Base-by-base conservation (phyloP, 2,113 vertebrate species). In the Petromus typicus region DNA sequence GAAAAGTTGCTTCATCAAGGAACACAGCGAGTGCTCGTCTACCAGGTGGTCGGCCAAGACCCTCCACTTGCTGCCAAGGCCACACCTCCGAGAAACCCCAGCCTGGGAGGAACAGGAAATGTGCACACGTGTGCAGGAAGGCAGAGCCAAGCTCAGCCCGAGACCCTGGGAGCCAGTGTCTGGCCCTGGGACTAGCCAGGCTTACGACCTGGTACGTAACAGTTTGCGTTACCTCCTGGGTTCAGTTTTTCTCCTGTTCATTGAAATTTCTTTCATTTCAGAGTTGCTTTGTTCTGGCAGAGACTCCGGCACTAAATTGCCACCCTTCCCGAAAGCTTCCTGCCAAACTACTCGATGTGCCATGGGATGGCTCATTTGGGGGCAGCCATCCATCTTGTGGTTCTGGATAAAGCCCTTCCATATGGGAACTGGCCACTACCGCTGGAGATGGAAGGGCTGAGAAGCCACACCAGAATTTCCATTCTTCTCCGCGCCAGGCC, bases 281-380 rank as follows among this genome's bases (percentile, higher is more conserved):
- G 79, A 63, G 59, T 67, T 76, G 80, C 91, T 81, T 86, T 91
- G 61, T 79, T 73, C 83, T 23, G 81, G 91, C 80, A 90, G 67
- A 73, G 45, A 71, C 18, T 45, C 79, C 51, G 17, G 54, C 22
- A n/a, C 45, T 94, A 86, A 92, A 80, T 54, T 71, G n/a, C 95
- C 76, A 40, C 85, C 34, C 1, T 81, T 91, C 73, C 57, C 82
- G 32, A 45, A 45, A 61, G 34, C 54, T 51, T 69, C 54, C n/a
- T 79, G 61, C 89, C 75, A 89, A 71, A 51, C 45, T 14, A 1
- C 12, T 79, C 27, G 37, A 25, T 78, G 20, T 89, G 91, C 80
- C 66, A 30, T 5, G 20, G 80, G 45, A 78, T 51, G 75, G 85
- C 91, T 90, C 67, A 54, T 45, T 69, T 34, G 3, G 83, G 61